Evolutionary conservation across 2,113 vertebrate species (phyloP), one percentile per base, ranked within the genome.

Genomic region (Lutjanus erythropterus): DNA sequence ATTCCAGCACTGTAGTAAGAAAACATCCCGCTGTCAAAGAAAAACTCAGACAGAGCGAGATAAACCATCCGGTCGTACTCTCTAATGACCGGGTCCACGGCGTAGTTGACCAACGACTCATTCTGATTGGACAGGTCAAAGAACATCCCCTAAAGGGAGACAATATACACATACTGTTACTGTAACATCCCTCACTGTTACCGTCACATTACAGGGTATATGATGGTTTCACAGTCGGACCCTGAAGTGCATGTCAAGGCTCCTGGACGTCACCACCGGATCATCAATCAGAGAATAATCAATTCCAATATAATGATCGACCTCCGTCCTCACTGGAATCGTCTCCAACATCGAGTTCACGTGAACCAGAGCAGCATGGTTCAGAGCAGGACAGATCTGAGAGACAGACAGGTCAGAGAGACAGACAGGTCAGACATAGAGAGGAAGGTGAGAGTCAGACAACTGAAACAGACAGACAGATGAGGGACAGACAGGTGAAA

Each of bases 281-380:
- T 98, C 95, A 39, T 86, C 93, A 9, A 98, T 90, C 21, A 99
- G 96, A n/a, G 97, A 97, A 81, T 99, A 99, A 90, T 99, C 98
- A 0, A 98, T 99, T 47, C 98, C 97, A 0, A 99, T 88, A 1
- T 94, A 95, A 0, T 93, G 41, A 31, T 99, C 97, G 79, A 99
- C 97, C 0, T 96, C 71, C 1, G 94, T 91, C 39, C 94, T 95
- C 68, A 99, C 98, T 94, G 98, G 97, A 49, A 99, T 95, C 0
- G 97, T 98, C 71, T 96, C 95, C 94, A 99, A 79, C 78, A 99
- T 50, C 0, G 96, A 94, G 91, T 99, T 99, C 21, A 99, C 94
- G 15, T 96, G 88, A 78, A 97, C 96, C 16, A 95, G 89, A 39
- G 95, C 96, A 2, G 98, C 95, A 0, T 98, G 96, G 44, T 96